phyloP scores from a whole-genome alignment of 2,888 invertebrate species.

The Vandiemenella viatica region DNA sequence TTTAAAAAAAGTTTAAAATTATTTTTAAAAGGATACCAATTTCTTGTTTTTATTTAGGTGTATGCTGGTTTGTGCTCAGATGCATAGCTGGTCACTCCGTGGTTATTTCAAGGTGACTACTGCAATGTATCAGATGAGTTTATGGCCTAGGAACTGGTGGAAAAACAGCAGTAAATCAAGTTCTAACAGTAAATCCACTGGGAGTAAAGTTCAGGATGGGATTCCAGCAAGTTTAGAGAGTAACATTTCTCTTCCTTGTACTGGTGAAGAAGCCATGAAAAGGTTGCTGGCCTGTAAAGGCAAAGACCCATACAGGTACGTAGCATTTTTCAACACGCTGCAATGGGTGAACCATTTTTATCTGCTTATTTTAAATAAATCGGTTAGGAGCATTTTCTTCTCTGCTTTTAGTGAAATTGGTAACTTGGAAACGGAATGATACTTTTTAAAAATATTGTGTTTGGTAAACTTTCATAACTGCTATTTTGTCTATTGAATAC shows the following conservation, averaged over 20 bases:
- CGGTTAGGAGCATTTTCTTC: background rate
- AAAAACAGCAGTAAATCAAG: background rate
- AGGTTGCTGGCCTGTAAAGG: slow-evolving; percentile 82
- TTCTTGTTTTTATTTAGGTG: no score
- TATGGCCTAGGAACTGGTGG: background rate
- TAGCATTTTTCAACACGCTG: background rate
- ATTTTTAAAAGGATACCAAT: no score
- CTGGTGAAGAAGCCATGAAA: slow-evolving; percentile 91
- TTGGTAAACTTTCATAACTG: no score
- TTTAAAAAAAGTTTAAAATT: no score
- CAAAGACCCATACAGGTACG: slow-evolving; percentile 83
- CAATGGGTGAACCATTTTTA: background rate
- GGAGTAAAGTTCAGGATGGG: slow-evolving; percentile 6
- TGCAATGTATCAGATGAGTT: background rate
- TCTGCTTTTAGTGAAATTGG: no score
- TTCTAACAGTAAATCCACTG: background rate
- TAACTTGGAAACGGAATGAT: no score
- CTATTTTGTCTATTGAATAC: no score
- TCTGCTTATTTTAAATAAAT: slow-evolving; percentile 1
- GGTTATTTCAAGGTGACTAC: background rate
- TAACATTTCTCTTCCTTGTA: slow-evolving; percentile 71
- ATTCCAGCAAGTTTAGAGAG: slow-evolving; percentile 36
- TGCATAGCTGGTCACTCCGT: slow-evolving; percentile 5
- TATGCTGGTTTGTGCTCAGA: slow-evolving; percentile 7
- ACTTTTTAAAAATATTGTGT: no score